phyloP scores from a whole-genome alignment of 2,888 invertebrate species.

The Spisula subtruncata region DNA sequence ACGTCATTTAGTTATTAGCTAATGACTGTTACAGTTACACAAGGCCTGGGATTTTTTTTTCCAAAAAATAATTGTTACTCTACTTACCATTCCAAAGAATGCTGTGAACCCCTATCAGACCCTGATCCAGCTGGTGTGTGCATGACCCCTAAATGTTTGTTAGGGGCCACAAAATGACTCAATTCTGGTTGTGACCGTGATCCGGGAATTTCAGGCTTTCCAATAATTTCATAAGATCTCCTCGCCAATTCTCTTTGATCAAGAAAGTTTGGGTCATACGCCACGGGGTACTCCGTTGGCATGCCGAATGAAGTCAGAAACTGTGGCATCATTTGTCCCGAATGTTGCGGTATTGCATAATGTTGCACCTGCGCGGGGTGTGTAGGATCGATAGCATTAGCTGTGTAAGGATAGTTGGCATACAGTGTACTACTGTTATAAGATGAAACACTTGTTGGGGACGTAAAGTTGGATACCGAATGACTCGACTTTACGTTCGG shows the following conservation, averaged over 20 bases:
- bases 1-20: no score
- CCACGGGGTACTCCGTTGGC: conserved; percentile 85
- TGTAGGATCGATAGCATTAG: conserved; percentile 46
- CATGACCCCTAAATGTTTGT: conserved; percentile 57
- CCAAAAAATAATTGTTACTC: neutral
- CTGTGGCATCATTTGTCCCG: conserved; percentile 67
- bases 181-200: conserved; percentile 95
- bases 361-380: conserved; percentile 43
- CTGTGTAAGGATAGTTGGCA: conserved; percentile 67
- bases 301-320: conserved; percentile 83
- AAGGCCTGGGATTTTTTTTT: neutral
- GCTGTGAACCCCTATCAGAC: conserved; percentile 70
- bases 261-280: conserved; percentile 56
- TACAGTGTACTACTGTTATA: conserved; percentile 70
- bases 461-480: conserved; percentile 59
- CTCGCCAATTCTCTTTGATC: conserved; percentile 72
- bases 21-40: neutral
- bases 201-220: conserved; percentile 75
- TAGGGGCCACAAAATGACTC: conserved; percentile 89
- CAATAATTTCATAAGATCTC: conserved; percentile 79
- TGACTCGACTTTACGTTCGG: conserved; percentile 56
- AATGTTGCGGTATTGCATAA: conserved; percentile 25
- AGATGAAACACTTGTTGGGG: conserved; percentile 65
- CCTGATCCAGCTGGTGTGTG: conserved; percentile 69
- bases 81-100: conserved; percentile 66